A percentile compares a stretch with the other conserved stretches of the same genome.
Conservation (phyloP, 2,797 vertebrate species). For the Chloroceryle inda region DNA sequence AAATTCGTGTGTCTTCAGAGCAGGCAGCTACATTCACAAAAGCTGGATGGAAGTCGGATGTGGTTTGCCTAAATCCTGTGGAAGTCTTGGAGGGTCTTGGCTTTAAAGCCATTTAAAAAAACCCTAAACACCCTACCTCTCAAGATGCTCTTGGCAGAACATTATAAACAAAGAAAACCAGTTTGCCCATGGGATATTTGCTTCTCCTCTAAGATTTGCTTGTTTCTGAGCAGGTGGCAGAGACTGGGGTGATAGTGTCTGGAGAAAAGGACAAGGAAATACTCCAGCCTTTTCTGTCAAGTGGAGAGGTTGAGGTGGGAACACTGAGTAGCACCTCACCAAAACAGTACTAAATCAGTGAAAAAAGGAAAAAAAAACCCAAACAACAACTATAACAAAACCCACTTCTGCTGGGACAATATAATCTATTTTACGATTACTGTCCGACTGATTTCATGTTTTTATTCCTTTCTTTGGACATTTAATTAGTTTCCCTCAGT, state of each 20-base stretch:
- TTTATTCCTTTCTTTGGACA: slow-evolving; percentile 15
- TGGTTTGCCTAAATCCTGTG: neutral
- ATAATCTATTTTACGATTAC: neutral
- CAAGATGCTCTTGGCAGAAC: neutral
- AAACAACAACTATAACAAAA: neutral
- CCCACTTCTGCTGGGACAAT: neutral
- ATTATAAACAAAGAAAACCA: neutral
- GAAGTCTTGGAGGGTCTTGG: neutral
- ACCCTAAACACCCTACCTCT: neutral
- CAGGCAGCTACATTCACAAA: neutral
- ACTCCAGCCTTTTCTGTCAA: neutral
- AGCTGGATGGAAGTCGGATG: neutral
- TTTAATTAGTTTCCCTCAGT: neutral
- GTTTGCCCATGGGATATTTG: neutral
- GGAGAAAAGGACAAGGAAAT: neutral
- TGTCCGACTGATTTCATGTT: neutral
- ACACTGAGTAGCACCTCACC: neutral
- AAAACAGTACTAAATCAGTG: neutral
- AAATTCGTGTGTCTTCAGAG: neutral
- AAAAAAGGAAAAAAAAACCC: no score
- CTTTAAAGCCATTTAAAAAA: neutral
- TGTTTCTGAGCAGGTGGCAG: neutral
- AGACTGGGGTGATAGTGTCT: neutral
- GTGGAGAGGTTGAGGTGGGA: neutral
- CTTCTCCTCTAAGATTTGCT: neutral